These are phyloP conservation scores for Phainopepla nitens DNA, from an alignment of 2,113 vertebrate genomes.

Conservation along the genomic window DNA sequence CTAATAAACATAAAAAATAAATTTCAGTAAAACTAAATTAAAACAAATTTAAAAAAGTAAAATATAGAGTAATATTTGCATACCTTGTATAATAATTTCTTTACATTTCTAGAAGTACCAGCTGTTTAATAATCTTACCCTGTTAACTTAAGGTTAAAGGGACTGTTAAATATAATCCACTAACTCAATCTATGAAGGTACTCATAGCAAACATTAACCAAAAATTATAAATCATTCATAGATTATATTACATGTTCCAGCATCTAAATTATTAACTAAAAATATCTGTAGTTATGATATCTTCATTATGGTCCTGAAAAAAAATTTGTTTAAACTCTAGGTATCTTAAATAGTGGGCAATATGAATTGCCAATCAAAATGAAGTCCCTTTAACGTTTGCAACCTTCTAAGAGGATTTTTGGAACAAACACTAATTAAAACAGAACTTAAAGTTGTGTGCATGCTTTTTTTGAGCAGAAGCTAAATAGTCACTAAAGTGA, in stretches of 20 bases:
- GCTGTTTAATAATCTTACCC: conserved; percentile 92
- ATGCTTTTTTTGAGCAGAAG: conserved; percentile 90
- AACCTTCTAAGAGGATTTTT: conserved; percentile 88
- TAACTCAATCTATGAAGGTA: conserved; percentile 90
- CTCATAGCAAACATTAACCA: conserved; percentile 89
- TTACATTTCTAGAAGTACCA: conserved; percentile 89
- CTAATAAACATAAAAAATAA: conserved; percentile 97
- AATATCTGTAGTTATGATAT: conserved; percentile 79
- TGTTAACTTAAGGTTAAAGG: conserved; percentile 99
- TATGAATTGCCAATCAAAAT: conserved; percentile 90
- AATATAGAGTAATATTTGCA: conserved; percentile 92
- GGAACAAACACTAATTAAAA: conserved; percentile 86
- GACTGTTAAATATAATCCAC: conserved; percentile 98
- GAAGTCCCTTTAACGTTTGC: conserved; percentile 99
- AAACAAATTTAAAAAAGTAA: conserved; percentile 91
- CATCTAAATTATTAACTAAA: conserved; percentile 92
- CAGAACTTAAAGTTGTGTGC: conserved; percentile 88
- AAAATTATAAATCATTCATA: conserved; percentile 92
- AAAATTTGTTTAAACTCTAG: conserved; percentile 90
- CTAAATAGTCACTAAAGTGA: conserved; percentile 68
- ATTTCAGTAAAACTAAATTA: conserved; percentile 97
- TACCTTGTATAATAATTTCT: conserved; percentile 95
- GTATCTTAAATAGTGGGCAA: conserved; percentile 93
- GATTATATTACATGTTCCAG: conserved; percentile 83
- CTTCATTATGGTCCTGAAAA: conserved; percentile 86